Conservation (phyloP, 2,797 vertebrate genomes). For the Euphonia xanthogaster region DNA sequence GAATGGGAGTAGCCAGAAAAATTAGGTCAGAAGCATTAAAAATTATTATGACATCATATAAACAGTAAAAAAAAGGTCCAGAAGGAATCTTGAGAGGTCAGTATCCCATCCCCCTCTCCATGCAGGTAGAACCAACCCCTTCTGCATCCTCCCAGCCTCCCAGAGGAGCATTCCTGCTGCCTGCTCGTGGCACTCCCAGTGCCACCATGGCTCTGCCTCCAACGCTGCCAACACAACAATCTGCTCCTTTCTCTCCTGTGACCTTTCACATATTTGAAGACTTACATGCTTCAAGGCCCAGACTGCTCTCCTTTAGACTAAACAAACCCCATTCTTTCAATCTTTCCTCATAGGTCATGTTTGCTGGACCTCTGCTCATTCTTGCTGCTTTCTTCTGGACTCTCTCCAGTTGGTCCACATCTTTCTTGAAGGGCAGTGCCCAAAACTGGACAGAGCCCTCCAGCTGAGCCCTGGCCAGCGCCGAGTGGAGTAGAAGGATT, state of each 20-base stretch:
- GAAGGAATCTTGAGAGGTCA: background rate
- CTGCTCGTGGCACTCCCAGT: background rate
- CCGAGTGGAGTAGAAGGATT: background rate
- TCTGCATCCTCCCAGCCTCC: background rate
- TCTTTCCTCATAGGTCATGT: constrained; percentile 67
- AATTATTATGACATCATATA: background rate
- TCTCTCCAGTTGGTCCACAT: constrained; percentile 26
- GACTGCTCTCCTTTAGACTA: constrained; percentile 58
- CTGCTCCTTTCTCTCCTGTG: background rate
- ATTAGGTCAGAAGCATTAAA: background rate
- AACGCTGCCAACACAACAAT: background rate
- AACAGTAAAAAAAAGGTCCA: background rate
- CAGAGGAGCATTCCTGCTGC: rapidly evolving
- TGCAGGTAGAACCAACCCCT: background rate
- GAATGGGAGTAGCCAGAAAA: background rate
- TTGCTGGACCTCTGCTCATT: constrained; percentile 62
- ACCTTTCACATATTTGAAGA: constrained; percentile 19
- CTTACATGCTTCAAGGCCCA: background rate
- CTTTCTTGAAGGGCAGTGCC: background rate
- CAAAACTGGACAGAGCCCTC: background rate
- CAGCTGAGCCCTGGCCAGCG: background rate
- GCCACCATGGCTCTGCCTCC: background rate
- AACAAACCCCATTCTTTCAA: constrained; percentile 52
- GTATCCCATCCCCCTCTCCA: background rate
- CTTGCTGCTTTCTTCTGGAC: constrained; percentile 52